Conservation (phyloP, 1,140 invertebrate genomes). For the Fopius arisanus region DNA sequence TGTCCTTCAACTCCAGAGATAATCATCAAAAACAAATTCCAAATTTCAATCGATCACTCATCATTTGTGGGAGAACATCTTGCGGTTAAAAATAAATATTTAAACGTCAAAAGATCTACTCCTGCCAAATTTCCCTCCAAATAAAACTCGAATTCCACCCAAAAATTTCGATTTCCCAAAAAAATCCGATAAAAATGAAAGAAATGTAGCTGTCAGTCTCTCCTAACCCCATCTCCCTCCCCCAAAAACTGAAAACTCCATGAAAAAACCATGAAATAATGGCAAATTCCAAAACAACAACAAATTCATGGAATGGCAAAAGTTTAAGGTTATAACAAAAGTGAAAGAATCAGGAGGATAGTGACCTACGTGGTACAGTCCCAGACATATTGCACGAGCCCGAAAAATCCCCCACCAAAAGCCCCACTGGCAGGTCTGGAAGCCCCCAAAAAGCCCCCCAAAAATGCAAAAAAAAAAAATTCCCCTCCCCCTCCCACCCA, state of each 20-base stretch:
- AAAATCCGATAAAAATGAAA: not conserved
- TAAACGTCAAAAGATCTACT: too few relatives aligned
- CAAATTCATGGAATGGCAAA: not conserved
- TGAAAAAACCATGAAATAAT: not conserved
- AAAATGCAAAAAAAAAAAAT: not conserved
- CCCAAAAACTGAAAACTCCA: not conserved
- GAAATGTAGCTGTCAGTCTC: not conserved
- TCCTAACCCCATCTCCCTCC: too few relatives aligned
- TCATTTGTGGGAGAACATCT: too few relatives aligned
- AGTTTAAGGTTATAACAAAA: conserved; percentile 6
- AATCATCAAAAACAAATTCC: too few relatives aligned
- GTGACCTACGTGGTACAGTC: not conserved
- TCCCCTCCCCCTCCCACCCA: too few relatives aligned
- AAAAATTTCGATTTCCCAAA: not conserved
- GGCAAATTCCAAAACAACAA: not conserved
- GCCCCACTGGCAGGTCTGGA: too few relatives aligned
- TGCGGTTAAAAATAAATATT: not conserved
- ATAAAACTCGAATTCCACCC: too few relatives aligned
- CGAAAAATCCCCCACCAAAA: not conserved
- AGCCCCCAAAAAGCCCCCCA: not conserved
- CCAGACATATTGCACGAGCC: not conserved
- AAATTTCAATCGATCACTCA: too few relatives aligned
- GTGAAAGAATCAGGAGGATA: not conserved
- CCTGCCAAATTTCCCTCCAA: too few relatives aligned
- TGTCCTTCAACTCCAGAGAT: too few relatives aligned